Percentiles rank a stretch among this genome's conserved stretches.
Evolutionary conservation across 1,140 invertebrate species (phyloP).

Genomic region (Magallana gigas): DNA sequence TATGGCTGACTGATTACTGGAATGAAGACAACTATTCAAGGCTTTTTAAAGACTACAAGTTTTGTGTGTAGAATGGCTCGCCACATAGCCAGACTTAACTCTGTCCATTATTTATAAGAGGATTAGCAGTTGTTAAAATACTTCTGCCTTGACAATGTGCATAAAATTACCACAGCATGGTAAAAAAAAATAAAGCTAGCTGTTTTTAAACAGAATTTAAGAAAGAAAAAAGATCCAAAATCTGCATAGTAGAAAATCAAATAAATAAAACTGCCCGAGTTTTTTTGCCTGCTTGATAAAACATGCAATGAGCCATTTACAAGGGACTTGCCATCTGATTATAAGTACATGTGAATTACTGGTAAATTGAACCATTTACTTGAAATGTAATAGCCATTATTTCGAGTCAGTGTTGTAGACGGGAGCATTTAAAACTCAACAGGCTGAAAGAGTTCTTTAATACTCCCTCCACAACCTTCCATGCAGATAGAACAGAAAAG

Average conservation of each 20-base stretch:
- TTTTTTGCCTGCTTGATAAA: background rate
- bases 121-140: constrained; percentile 22
- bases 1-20: constrained; percentile 18
- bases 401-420: background rate
- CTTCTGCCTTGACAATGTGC: background rate
- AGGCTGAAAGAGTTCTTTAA: too few relatives aligned
- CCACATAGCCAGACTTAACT: background rate
- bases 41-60: background rate
- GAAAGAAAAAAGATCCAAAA: too few relatives aligned
- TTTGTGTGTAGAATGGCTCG: background rate
- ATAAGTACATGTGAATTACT: constrained; percentile 16
- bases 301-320: background rate
- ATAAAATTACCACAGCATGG: background rate
- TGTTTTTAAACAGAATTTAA: too few relatives aligned
- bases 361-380: constrained; percentile 3
- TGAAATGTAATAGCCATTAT: constrained; percentile 22
- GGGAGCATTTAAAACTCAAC: background rate
- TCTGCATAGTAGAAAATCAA: too few relatives aligned
- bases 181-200: background rate
- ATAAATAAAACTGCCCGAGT: too few relatives aligned
- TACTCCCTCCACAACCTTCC: background rate
- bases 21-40: background rate
- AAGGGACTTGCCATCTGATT: background rate
- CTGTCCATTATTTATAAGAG: constrained; percentile 2
- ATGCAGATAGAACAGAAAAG: background rate